Conservation (phyloP, 2,797 vertebrate genomes). For the Botia almorhae region DNA sequence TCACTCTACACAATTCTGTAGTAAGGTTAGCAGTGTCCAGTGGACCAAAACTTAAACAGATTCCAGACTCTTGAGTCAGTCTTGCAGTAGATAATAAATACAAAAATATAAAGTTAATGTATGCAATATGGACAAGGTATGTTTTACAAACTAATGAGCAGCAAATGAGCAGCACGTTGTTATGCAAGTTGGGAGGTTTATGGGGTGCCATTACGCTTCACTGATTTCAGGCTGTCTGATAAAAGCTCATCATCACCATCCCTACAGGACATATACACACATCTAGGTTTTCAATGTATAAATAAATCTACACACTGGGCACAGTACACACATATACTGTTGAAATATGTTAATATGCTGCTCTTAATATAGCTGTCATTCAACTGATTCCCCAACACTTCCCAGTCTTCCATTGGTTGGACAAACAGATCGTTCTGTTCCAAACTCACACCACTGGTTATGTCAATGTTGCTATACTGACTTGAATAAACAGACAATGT, state of each 20-base stretch:
- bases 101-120: not conserved
- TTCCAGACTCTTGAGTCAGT: not conserved
- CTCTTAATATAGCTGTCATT: not conserved
- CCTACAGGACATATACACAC: conserved; percentile 50
- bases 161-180: conserved; percentile 1
- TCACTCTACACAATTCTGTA: not conserved
- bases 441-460: no score
- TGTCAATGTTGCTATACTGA: not conserved
- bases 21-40: not conserved
- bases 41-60: not conserved
- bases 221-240: conserved; percentile 31
- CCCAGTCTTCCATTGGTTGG: not conserved
- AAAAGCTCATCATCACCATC: conserved; percentile 53
- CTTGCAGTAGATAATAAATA: not conserved
- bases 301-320: not conserved
- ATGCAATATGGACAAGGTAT: not conserved
- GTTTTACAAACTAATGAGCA: conserved; percentile 7
- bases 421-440: not conserved
- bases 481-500: not conserved
- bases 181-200: not conserved
- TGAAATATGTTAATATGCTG: not conserved
- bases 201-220: conserved; percentile 47
- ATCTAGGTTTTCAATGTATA: no score
- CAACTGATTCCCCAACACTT: not conserved
- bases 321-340: not conserved